Evolutionary conservation across 2,113 vertebrate genomes (phyloP).

Genomic region (Myocastor coypus): DNA sequence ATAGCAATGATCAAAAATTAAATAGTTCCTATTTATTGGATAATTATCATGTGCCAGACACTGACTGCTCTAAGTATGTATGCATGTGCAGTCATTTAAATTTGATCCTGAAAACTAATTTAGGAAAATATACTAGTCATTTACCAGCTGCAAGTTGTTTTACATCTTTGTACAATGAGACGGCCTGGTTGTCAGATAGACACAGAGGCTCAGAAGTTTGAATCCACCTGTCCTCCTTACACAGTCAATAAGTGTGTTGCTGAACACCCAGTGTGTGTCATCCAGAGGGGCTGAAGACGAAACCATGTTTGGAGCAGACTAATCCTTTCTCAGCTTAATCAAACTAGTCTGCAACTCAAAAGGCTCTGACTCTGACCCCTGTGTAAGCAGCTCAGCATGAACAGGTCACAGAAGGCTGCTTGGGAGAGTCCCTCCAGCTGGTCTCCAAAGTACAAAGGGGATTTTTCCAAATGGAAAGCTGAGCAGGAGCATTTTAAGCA

Average conservation of each 20-base stretch:
- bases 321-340: neutral
- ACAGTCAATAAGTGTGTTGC: neutral
- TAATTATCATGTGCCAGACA: neutral
- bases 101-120: neutral
- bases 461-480: neutral
- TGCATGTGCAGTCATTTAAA: neutral
- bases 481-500: neutral
- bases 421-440: neutral
- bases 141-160: neutral
- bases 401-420: neutral
- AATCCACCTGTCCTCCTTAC: neutral
- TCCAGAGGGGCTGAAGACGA: neutral
- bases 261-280: neutral
- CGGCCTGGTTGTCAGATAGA: neutral
- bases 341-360: neutral
- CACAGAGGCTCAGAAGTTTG: neutral
- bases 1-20: neutral
- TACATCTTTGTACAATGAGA: neutral
- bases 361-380: neutral
- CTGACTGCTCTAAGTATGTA: neutral
- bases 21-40: neutral
- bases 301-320: neutral
- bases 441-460: neutral
- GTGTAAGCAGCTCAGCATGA: rapidly evolving
- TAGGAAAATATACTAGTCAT: neutral